Evolutionary conservation across 2,797 vertebrate species (phyloP).

Genomic region (Phataginus tricuspis): DNA sequence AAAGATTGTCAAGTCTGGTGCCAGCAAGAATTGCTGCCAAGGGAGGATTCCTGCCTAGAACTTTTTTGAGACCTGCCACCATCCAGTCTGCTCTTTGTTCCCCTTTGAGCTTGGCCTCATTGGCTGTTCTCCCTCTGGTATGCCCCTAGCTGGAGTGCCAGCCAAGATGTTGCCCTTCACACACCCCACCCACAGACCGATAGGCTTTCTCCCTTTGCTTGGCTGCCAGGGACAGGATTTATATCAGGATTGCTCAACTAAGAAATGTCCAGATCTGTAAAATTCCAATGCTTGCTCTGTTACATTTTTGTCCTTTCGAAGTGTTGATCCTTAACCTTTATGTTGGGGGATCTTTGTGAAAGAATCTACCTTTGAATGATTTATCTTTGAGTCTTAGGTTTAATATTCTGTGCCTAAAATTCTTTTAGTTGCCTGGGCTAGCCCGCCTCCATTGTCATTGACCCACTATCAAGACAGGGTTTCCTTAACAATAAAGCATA

Average conservation of each 20-base stretch:
- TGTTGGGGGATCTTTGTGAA: background rate
- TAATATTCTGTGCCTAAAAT: slow-evolving; percentile 36
- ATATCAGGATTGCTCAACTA: slow-evolving; percentile 62
- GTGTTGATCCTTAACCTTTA: slow-evolving; percentile 19
- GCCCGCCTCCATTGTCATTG: background rate
- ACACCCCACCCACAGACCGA: slow-evolving; percentile 33
- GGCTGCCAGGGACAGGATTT: slow-evolving; percentile 64
- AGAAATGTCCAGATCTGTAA: slow-evolving; percentile 45
- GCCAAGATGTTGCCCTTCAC: slow-evolving; percentile 70
- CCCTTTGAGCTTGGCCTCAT: slow-evolving; percentile 67
- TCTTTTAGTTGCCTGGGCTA: slow-evolving; percentile 1
- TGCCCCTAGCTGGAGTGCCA: slow-evolving; percentile 56
- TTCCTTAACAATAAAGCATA: slow-evolving; percentile 13
- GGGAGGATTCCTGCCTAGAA: slow-evolving; percentile 68
- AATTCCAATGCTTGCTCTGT: slow-evolving; percentile 14
- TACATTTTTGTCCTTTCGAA: background rate
- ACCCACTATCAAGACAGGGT: background rate
- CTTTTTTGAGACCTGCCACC: slow-evolving; percentile 73
- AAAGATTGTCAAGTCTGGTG: slow-evolving; percentile 54
- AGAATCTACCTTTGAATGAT: slow-evolving; percentile 5
- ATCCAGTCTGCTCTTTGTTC: slow-evolving; percentile 71
- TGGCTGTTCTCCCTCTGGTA: slow-evolving; percentile 71
- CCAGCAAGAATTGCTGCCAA: slow-evolving; percentile 52
- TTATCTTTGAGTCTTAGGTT: slow-evolving; percentile 15
- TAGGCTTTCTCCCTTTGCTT: slow-evolving; percentile 54